phyloP scores from a whole-genome alignment of 2,888 invertebrate genomes.

The Dioctria linearis region DNA sequence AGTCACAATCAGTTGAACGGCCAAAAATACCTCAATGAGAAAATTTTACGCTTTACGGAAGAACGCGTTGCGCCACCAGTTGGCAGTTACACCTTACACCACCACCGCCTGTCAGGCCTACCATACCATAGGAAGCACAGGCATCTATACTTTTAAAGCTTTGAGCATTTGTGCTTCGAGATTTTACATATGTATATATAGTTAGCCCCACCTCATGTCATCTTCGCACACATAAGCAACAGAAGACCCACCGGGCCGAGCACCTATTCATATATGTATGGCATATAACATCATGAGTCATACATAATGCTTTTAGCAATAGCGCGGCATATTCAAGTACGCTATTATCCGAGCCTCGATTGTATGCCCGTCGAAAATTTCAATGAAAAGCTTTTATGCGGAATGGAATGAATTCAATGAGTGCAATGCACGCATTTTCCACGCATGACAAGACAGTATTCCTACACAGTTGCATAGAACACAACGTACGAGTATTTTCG shows the following conservation, averaged over 20 bases:
- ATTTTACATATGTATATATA: not conserved
- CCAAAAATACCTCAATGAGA: slow-evolving; percentile 49
- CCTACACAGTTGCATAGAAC: not conserved
- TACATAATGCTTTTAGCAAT: too few species aligned
- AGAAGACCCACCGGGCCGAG: not conserved
- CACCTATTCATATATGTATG: too few species aligned
- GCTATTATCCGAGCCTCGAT: slow-evolving; percentile 3
- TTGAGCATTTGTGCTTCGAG: too few species aligned
- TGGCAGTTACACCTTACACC: not conserved
- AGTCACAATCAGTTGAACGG: not conserved
- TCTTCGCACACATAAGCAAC: not conserved
- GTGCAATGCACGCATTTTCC: slow-evolving; percentile 38
- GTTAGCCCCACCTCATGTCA: not conserved
- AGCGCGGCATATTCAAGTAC: too few species aligned
- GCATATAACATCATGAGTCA: too few species aligned
- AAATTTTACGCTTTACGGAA: slow-evolving; percentile 46
- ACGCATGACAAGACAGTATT: slow-evolving; percentile 26
- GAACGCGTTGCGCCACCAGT: slow-evolving; percentile 27
- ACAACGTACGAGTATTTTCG: too few species aligned
- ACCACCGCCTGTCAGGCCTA: not conserved
- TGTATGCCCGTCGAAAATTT: slow-evolving; percentile 19
- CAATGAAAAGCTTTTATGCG: slow-evolving; percentile 39
- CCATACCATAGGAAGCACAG: too few species aligned
- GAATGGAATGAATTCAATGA: slow-evolving; percentile 38
- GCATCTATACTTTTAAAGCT: too few species aligned